phyloP scores from a whole-genome alignment of 2,113 vertebrate genomes.

The Indicator maculatus region DNA sequence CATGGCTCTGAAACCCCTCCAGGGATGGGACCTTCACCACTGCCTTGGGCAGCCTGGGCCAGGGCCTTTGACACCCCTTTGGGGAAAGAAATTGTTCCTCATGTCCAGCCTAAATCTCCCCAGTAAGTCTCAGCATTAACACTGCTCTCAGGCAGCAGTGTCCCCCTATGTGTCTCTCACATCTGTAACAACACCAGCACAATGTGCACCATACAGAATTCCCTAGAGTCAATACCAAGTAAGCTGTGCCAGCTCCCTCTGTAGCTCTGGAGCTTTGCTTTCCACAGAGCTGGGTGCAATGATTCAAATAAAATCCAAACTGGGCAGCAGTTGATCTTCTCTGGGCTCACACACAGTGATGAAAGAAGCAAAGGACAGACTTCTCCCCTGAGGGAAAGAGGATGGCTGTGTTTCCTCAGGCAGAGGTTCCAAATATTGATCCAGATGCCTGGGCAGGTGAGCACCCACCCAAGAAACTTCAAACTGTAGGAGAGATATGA shows the following conservation, averaged over 20 bases:
- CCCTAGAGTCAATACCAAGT: fast-evolving
- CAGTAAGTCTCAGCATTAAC: fast-evolving
- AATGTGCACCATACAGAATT: fast-evolving
- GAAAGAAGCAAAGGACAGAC: neutral
- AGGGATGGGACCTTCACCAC: too few species aligned
- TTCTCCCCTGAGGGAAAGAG: neutral
- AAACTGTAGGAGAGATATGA: fast-evolving
- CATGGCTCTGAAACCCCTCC: too few species aligned
- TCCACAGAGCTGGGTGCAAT: neutral
- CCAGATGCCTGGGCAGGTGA: neutral
- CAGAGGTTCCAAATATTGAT: neutral
- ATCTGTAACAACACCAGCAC: fast-evolving
- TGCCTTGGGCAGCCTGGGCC: too few species aligned
- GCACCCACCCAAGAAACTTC: fast-evolving
- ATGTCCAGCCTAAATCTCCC: too few species aligned
- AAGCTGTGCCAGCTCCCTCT: neutral
- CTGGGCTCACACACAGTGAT: neutral
- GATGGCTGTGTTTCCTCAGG: neutral
- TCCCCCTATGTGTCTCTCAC: fast-evolving
- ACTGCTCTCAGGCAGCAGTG: fast-evolving
- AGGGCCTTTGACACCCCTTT: too few species aligned
- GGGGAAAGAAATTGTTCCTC: too few species aligned
- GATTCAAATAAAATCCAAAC: neutral
- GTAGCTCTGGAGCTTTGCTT: neutral
- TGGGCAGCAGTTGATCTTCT: neutral